These are phyloP conservation scores for Liodrosophila aerea DNA, from an alignment of 2,888 invertebrate genomes.

Conservation along the genomic window DNA sequence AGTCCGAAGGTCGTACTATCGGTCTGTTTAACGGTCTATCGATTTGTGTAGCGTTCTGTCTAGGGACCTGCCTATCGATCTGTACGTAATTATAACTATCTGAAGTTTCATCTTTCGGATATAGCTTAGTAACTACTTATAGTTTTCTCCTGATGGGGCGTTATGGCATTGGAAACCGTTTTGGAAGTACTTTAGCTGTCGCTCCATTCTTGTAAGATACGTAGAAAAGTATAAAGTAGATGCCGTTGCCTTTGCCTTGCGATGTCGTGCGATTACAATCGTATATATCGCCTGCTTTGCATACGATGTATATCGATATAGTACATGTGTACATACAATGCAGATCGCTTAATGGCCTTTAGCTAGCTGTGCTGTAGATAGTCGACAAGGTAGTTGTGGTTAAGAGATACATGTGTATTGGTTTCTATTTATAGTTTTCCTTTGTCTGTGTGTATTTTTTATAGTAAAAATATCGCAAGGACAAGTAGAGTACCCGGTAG, in stretches of 20 bases:
- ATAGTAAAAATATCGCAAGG: not conserved
- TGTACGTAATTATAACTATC: too few relatives aligned
- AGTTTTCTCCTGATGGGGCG: not conserved
- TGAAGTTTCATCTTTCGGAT: not conserved
- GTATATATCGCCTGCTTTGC: too few relatives aligned
- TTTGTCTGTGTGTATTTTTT: slow-evolving; percentile 6
- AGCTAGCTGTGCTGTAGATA: slow-evolving; percentile 42
- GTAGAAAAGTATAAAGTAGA: slow-evolving; percentile 47
- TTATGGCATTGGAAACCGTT: slow-evolving; percentile 56
- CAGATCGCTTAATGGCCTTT: slow-evolving; percentile 9
- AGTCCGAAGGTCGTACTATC: too few relatives aligned
- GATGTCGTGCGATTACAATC: not conserved
- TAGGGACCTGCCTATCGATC: too few relatives aligned
- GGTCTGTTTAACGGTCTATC: too few relatives aligned
- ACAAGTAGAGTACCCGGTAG: too few relatives aligned
- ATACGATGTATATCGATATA: not conserved
- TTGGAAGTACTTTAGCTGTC: slow-evolving; percentile 38
- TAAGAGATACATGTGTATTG: slow-evolving; percentile 35
- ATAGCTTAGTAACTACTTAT: not conserved
- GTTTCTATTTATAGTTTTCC: slow-evolving; percentile 5
- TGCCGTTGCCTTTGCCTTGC: slow-evolving; percentile 12
- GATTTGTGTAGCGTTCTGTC: too few relatives aligned
- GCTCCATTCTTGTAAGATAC: slow-evolving; percentile 40
- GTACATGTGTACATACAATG: not conserved
- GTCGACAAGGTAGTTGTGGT: slow-evolving; percentile 71